Base-by-base conservation (phyloP, 1,140 invertebrate genomes). In the Campodea augens region DNA sequence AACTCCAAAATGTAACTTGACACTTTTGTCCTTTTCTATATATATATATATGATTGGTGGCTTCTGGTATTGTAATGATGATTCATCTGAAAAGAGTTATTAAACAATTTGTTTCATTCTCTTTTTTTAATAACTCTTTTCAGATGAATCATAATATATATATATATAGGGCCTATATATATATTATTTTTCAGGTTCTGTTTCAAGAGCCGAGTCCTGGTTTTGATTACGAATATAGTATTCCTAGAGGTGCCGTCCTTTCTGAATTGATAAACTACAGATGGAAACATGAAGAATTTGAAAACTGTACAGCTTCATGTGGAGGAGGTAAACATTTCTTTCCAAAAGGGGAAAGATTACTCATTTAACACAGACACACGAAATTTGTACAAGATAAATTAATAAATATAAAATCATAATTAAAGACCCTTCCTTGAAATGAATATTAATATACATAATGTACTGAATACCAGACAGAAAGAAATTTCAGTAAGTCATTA, bases 181-280 rank as follows among this genome's bases (percentile, higher is more conserved):
- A 37, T 47, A n/a, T 46, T 39, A 39, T 51, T 47, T 66, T 68
- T 46, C 58, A 87, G 85, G 61, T 93, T 42, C 61, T 93, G 24
- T 80, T 81, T 51, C 85, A 91, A 78, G 82, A 84, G 56, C 64
- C 64, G 21, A 89, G 89, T 52, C 76, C 82, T 1, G 88, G 87
- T 0, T 74, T 96, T 4, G 64, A 79, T 45, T 95, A 92, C 60
- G 83, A 93, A 57, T 97, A 93, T 65, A 92, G 85, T 49, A 69
- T 93, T 18, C 85, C 86, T 0, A 75, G 75, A 36, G 73, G 72
- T 20, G 63, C 80, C 3, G 73, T 74, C 5, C 70, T 74, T 13
- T 71, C 65, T 41, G 56, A 54, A 36, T 62, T 70, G 1, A 69
- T 81, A 46, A 71, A 69, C 22, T 92, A 91, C 59, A 66, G 69